phyloP scores from a whole-genome alignment of 1,140 invertebrate species.

The Nomia melanderi region DNA sequence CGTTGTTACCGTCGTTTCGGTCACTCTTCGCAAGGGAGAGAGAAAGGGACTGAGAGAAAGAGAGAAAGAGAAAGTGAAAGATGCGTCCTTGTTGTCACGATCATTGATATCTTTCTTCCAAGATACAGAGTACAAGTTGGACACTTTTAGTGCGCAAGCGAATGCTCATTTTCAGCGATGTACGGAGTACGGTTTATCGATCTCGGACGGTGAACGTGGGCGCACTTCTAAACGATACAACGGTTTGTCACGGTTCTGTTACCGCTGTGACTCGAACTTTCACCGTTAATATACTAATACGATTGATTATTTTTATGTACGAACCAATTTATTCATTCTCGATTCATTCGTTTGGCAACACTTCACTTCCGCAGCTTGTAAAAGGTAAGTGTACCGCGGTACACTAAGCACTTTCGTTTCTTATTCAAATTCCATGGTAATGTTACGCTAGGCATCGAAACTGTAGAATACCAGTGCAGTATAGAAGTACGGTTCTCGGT shows the following conservation, averaged over 20 bases:
- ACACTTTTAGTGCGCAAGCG: conserved; percentile 22
- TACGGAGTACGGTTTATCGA: conserved; percentile 46
- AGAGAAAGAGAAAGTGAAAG: not conserved
- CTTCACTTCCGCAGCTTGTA: no score
- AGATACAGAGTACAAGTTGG: not conserved
- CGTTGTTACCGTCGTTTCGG: no score
- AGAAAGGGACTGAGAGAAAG: no score
- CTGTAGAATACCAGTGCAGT: no score
- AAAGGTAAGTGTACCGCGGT: no score
- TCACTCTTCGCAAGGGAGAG: no score
- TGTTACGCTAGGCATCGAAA: no score
- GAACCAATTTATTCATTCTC: no score
- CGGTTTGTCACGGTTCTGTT: conserved; percentile 21
- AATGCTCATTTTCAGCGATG: conserved; percentile 32
- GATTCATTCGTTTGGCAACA: no score
- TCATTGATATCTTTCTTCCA: not conserved
- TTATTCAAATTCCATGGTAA: no score
- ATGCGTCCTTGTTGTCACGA: not conserved
- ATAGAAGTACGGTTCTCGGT: no score
- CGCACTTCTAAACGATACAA: conserved; percentile 43
- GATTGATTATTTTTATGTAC: not conserved
- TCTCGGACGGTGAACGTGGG: conserved; percentile 42
- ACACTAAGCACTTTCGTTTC: no score
- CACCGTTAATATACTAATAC: not conserved
- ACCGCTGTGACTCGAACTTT: conserved; percentile 9